Evolutionary conservation across 2,888 invertebrate species (phyloP).

Genomic region (Drosophila maculinotata): DNA sequence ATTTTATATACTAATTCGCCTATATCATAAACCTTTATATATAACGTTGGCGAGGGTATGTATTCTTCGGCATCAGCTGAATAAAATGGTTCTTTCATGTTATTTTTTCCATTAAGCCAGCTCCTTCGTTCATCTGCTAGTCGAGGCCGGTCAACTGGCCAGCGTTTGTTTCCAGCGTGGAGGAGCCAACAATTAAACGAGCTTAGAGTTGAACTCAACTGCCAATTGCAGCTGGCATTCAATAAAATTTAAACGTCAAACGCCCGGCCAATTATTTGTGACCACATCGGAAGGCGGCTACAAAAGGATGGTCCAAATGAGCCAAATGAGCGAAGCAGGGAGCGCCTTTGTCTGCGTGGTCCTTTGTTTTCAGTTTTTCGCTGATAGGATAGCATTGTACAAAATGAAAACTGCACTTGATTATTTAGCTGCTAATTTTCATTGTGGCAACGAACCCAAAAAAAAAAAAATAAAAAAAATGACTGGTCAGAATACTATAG

Average conservation of each 20-base stretch:
- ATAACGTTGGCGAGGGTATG: background rate
- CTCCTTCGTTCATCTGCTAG: conserved; percentile 13
- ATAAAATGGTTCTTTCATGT: background rate
- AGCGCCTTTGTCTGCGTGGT: conserved; percentile 46
- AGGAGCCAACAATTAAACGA: conserved; percentile 64
- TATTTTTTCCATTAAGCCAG: background rate
- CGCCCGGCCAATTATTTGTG: conserved; percentile 73
- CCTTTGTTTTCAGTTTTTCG: conserved; percentile 56
- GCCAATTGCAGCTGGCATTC: conserved; percentile 73
- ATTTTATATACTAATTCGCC: too few relatives aligned
- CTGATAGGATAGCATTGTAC: conserved; percentile 54
- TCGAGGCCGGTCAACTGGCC: background rate
- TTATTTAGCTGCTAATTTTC: conserved; percentile 74
- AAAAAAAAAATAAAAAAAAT: conserved; percentile 6
- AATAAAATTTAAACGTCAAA: conserved; percentile 74
- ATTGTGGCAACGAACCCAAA: conserved; percentile 47
- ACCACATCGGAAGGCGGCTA: conserved; percentile 56
- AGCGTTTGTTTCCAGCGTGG: conserved; percentile 54
- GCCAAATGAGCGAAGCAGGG: conserved; percentile 2
- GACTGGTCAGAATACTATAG: background rate
- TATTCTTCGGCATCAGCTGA: background rate
- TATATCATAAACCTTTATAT: too few relatives aligned
- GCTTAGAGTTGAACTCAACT: conserved; percentile 60
- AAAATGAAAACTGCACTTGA: conserved; percentile 75
- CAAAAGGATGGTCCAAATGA: conserved; percentile 29